These are phyloP conservation scores for Parnassius glacialis DNA, from an alignment of 2,888 invertebrate species.

Conservation along the genomic window DNA sequence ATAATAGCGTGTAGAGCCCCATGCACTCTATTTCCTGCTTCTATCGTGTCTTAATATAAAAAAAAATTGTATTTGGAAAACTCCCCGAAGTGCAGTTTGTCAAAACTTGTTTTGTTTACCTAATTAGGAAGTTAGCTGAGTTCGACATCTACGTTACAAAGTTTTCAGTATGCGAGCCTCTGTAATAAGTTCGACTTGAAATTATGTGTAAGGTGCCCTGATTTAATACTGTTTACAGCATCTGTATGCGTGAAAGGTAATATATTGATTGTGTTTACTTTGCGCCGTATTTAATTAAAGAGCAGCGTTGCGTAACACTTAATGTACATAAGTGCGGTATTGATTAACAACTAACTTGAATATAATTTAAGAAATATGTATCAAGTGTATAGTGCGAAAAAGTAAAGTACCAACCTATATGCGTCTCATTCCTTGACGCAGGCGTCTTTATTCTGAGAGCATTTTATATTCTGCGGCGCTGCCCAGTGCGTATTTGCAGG, in stretches of 20 bases:
- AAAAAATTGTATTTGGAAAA: not conserved
- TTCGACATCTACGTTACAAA: constrained; percentile 13
- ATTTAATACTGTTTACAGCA: constrained; percentile 20
- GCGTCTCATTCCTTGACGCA: too few relatives aligned
- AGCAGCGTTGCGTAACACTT: constrained; percentile 1
- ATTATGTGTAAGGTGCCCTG: constrained; percentile 18
- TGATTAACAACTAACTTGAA: not conserved
- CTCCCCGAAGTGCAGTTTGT: constrained; percentile 5
- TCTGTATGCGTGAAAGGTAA: constrained; percentile 13
- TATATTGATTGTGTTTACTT: constrained; percentile 22
- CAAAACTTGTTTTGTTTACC: constrained; percentile 2
- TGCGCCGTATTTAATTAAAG: constrained; percentile 13
- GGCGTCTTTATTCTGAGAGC: too few relatives aligned
- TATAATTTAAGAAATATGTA: too few relatives aligned
- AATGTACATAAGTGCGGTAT: not conserved
- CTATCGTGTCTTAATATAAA: too few relatives aligned
- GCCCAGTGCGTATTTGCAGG: too few relatives aligned
- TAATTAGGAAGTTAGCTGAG: not conserved
- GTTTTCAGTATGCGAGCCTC: constrained; percentile 5
- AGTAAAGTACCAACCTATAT: too few relatives aligned
- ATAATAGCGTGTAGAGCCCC: too few relatives aligned
- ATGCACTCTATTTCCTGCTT: too few relatives aligned
- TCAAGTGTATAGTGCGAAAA: too few relatives aligned
- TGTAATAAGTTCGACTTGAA: constrained; percentile 19
- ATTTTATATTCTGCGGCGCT: too few relatives aligned